Evolutionary conservation across 2,888 invertebrate genomes (phyloP), one percentile per base, ranked within the genome.

Genomic region (Empis stercorea): DNA sequence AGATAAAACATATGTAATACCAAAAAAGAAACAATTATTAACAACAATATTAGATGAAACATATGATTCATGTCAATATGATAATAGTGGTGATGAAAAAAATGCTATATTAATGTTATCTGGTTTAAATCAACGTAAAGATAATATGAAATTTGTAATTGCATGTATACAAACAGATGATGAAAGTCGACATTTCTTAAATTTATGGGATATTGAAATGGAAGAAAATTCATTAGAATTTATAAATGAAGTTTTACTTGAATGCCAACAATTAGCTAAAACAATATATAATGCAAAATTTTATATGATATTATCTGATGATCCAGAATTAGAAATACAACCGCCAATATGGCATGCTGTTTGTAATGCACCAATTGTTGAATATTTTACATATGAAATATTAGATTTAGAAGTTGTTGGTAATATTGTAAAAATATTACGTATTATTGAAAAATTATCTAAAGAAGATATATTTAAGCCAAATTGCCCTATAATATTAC

Each of bases 221-320:
- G 34, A 37, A 16, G 20, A 41, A 30, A 7, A 11, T 11, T 30
- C 30, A n/a, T 41, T 44, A 10, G 38, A 30, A 4, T 36, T 44
- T 11, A 42, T 38, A 11, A 32, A 43, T 30, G 41, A 30, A 36
- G 34, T 48, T 11, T 15, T 48, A 13, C 6, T 44, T 27, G 45
- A 48, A 20, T 48, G 41, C 17, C n/a, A 30, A 14, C 30, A 16
- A 20, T 34, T 48, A 10, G 48, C 48, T 15, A 41, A 37, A 11
- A 16, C 16, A 6, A 10, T 30, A 5, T 45, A 42, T 20, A 48
- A 44, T 42, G 30, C 45, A 4, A 43, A 45, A 23, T 23, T 48
- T 2, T 45, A 45, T 38, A 44, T 42, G 7, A 32, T 48, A 5
- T 20, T 48, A 5, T 42, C 48, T 1, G 48, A 48, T 30, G 40